Base-by-base conservation (phyloP, 2,888 invertebrate genomes). In the Balanococcus diminutus region DNA sequence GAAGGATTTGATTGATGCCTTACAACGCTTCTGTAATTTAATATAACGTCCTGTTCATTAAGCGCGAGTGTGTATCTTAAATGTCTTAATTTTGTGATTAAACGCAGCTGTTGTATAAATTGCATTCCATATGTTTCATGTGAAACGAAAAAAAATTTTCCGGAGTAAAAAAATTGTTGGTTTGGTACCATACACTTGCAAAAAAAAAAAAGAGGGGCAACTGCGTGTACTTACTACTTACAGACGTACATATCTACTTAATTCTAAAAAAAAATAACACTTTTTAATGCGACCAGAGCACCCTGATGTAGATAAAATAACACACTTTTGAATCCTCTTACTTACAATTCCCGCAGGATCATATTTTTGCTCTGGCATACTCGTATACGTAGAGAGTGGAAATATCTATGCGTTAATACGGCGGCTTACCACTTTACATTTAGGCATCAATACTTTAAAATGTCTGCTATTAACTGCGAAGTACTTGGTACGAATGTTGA, bases 1-100 rank as follows among this genome's bases (percentile, higher is more conserved):
- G 61, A 83, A 83, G 61, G 81, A 81, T 83, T 83, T 83, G 83
- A 83, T 83, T 83, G 83, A 83, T 83, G 83, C 83, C 83, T 83
- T 83, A 56, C 83, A 83, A 83, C 83, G 83, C 83, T 83, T 83
- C 83, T 46, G 83, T 83, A 83, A 83, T 83, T 83, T 83, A 83
- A 83, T 83, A 83, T 83, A 83, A 56, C 83, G 56, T 32, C 56
- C 83, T 51, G 22, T 56, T 83, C 83, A 83, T 83, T 56, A 56
- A 6, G 61, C 56, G 31, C 56, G 31, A 56, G 32, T 28, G 83
- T 46, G 56, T 83, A 25, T 46, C 46, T 19, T 56, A 61, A 83
- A 83, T 83, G 83, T 83, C 83, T 83, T 83, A 83, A 83, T 83
- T 83, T 83, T 83, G 83, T 83, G 83, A 83, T 56, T 16, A 83